These are phyloP conservation scores for Diploscapter pachys DNA, from an alignment of 1,140 invertebrate species.

Conservation along the genomic window DNA sequence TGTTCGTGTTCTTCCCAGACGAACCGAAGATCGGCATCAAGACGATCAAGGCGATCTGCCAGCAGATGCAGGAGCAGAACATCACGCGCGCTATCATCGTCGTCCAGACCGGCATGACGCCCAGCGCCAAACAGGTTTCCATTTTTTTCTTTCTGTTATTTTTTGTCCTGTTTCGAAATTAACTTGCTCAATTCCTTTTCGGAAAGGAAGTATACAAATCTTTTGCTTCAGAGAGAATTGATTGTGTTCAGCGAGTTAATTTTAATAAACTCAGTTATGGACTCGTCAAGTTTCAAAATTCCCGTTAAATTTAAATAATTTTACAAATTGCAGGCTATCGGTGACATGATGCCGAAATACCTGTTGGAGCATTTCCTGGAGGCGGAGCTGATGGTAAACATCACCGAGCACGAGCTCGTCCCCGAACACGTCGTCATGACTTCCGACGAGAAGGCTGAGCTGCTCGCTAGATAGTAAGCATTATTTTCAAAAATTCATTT, in stretches of 20 bases:
- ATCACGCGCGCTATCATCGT: constrained; percentile 93
- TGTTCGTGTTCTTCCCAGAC: constrained; percentile 99
- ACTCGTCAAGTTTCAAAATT: too few species aligned
- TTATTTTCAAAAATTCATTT: background rate
- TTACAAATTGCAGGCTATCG: constrained; percentile 70
- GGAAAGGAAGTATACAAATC: background rate
- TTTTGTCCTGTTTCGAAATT: background rate
- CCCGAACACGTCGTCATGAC: constrained; percentile 98
- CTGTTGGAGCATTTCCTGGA: constrained; percentile 97
- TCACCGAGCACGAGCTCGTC: constrained; percentile 97
- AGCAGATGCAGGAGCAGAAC: constrained; percentile 99
- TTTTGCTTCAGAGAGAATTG: background rate
- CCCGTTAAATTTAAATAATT: background rate
- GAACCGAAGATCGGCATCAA: constrained; percentile 98
- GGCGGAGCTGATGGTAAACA: constrained; percentile 92
- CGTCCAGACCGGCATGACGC: constrained; percentile 93
- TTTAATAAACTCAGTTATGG: background rate
- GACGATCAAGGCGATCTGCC: constrained; percentile 96
- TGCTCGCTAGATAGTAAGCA: constrained; percentile 84
- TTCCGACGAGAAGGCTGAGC: constrained; percentile 86
- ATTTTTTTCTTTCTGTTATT: background rate
- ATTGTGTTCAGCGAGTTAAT: too few species aligned
- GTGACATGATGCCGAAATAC: constrained; percentile 98
- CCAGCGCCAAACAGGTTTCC: constrained; percentile 84
- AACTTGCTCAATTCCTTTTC: background rate